Evolutionary conservation across 2,888 invertebrate species (phyloP).

Genomic region (Athalia circularis): DNA sequence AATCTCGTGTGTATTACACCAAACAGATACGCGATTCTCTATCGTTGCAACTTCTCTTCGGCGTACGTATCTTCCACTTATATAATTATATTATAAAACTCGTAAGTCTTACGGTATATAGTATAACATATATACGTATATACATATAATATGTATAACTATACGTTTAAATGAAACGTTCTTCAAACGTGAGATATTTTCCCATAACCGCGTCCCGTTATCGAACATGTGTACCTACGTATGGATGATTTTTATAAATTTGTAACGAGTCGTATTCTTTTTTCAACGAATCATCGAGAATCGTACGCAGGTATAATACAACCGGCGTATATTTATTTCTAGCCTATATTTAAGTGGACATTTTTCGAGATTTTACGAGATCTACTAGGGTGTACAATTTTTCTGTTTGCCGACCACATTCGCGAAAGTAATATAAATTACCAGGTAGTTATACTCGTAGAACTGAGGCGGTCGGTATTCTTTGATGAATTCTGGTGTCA

Average conservation of each 20-base stretch:
- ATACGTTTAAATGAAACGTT: conserved; percentile 13
- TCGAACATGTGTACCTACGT: background rate
- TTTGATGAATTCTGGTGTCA: conserved; percentile 41
- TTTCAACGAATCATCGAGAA: background rate
- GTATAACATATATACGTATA: too few species aligned
- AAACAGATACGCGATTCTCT: too few species aligned
- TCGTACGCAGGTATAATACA: background rate
- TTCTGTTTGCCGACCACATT: conserved; percentile 27
- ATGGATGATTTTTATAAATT: background rate
- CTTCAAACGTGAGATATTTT: background rate
- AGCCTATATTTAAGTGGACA: background rate
- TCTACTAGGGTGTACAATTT: conserved; percentile 12
- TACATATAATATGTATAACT: too few species aligned
- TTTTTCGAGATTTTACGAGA: conserved; percentile 22
- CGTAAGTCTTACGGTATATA: conserved; percentile 12
- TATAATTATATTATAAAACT: too few species aligned
- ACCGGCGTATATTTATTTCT: background rate
- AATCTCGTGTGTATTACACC: too few species aligned
- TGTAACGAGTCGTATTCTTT: background rate
- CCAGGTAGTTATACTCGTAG: conserved; percentile 28
- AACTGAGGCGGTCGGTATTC: conserved; percentile 30
- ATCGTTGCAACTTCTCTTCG: too few species aligned
- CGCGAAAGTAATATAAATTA: conserved; percentile 33
- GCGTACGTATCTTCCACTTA: too few species aligned
- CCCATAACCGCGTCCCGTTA: background rate